Evolutionary conservation across 1,140 invertebrate species (phyloP).

Genomic region (Aphelinus atriplicis): DNA sequence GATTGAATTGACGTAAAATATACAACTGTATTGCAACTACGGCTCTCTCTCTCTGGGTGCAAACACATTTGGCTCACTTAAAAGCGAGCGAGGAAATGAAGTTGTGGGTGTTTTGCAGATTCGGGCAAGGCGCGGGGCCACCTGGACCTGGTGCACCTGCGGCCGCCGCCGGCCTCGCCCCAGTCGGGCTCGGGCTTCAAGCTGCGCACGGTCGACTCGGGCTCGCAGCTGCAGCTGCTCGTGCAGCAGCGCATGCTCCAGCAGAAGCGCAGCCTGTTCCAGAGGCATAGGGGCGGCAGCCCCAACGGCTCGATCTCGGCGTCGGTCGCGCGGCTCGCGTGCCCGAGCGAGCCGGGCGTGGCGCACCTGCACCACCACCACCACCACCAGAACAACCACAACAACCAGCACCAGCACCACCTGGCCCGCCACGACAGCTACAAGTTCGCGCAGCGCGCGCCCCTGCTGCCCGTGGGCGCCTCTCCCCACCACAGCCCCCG

Average conservation of each 20-base stretch:
- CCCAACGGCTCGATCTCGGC: conserved; percentile 42
- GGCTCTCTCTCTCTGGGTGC: too few relatives aligned
- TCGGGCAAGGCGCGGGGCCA: conserved; percentile 59
- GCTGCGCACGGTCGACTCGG: conserved; percentile 51
- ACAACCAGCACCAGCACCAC: conserved; percentile 44
- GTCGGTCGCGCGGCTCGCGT: too few relatives aligned
- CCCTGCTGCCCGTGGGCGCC: neutral
- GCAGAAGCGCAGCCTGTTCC: conserved; percentile 72
- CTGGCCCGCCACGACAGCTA: conserved; percentile 23
- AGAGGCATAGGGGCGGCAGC: conserved; percentile 66
- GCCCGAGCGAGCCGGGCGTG: conserved; percentile 2
- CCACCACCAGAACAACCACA: conserved; percentile 72
- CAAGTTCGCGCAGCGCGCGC: conserved; percentile 14
- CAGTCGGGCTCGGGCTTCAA: conserved; percentile 56
- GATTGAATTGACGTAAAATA: too few relatives aligned
- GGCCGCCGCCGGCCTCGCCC: conserved; percentile 49
- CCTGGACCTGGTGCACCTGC: conserved; percentile 57
- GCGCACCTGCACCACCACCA: conserved; percentile 53
- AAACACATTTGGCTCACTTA: neutral
- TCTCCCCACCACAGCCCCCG: neutral
- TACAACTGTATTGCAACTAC: too few relatives aligned
- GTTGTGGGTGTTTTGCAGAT: conserved; percentile 7
- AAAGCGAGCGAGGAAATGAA: neutral
- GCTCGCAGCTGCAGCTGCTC: conserved; percentile 67
- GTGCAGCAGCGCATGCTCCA: conserved; percentile 70